A percentile compares a stretch with the other conserved stretches of the same genome.
phyloP scores from a whole-genome alignment of 2,797 vertebrate species.

The Iguana delicatissima region DNA sequence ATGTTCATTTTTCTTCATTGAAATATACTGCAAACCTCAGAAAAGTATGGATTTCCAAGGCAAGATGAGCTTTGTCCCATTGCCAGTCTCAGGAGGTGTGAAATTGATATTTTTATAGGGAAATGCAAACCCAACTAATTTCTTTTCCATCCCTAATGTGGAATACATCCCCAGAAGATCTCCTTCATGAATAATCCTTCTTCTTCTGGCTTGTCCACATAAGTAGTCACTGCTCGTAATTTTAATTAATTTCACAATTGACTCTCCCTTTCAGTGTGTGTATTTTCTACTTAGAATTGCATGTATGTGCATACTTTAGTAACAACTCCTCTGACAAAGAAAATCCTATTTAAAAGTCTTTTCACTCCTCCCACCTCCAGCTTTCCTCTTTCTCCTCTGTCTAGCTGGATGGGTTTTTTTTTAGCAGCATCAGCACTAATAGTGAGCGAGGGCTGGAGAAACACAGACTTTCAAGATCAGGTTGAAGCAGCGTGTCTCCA shows the following conservation, averaged over 20 bases:
- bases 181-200: neutral
- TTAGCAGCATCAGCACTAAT: no score
- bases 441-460: no score
- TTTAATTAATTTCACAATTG: conserved; percentile 1
- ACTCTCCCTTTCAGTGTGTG: neutral
- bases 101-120: neutral
- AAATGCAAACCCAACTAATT: neutral
- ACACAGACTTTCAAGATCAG: no score
- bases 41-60: neutral
- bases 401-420: no score
- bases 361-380: no score
- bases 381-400: no score
- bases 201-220: neutral
- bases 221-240: neutral
- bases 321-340: no score
- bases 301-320: neutral
- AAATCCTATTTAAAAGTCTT: no score
- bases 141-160: neutral
- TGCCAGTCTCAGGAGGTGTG: neutral
- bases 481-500: no score
- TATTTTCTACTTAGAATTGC: neutral
- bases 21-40: neutral
- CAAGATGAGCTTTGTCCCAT: neutral
- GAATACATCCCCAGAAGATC: neutral
- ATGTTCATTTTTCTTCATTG: neutral